Percentiles rank a stretch among this genome's conserved stretches.
phyloP scores from a whole-genome alignment of 2,113 vertebrate species.

The Kryptolebias marmoratus region DNA sequence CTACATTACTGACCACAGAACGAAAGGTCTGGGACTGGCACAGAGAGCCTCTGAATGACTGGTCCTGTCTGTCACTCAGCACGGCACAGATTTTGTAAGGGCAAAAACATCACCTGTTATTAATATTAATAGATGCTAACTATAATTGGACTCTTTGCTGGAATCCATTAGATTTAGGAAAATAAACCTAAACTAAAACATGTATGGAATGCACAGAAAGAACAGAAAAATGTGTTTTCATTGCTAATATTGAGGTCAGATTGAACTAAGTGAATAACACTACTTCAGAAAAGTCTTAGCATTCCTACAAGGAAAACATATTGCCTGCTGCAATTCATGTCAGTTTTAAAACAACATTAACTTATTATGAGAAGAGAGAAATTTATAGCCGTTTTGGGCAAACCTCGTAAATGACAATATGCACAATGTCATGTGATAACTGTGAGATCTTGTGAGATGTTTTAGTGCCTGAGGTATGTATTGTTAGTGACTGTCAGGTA shows the following conservation, averaged over 20 bases:
- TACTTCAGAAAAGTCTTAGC: constrained; percentile 15
- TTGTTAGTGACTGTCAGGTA: too few relatives aligned
- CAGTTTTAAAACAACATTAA: too few relatives aligned
- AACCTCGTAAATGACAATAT: too few relatives aligned
- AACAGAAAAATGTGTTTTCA: constrained; percentile 49
- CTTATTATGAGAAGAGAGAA: too few relatives aligned
- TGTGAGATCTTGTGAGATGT: too few relatives aligned
- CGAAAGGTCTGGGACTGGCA: constrained; percentile 36
- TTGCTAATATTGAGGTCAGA: constrained; percentile 42
- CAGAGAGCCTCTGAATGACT: constrained; percentile 27
- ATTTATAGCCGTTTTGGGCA: too few relatives aligned
- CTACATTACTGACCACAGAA: constrained; percentile 38
- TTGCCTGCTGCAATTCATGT: too few relatives aligned
- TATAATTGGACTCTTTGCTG: constrained; percentile 43
- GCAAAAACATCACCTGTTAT: constrained; percentile 60
- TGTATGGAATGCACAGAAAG: constrained; percentile 53
- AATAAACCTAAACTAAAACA: constrained; percentile 47
- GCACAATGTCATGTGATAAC: too few relatives aligned
- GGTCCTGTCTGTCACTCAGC: constrained; percentile 58
- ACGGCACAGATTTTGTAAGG: constrained; percentile 43
- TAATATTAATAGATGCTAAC: constrained; percentile 48
- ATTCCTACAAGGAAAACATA: too few relatives aligned
- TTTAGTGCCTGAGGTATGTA: too few relatives aligned
- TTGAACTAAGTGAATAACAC: constrained; percentile 36
- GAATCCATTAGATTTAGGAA: constrained; percentile 38